Base-by-base conservation (phyloP, 1,140 invertebrate genomes). In the Drosophila kikkawai region DNA sequence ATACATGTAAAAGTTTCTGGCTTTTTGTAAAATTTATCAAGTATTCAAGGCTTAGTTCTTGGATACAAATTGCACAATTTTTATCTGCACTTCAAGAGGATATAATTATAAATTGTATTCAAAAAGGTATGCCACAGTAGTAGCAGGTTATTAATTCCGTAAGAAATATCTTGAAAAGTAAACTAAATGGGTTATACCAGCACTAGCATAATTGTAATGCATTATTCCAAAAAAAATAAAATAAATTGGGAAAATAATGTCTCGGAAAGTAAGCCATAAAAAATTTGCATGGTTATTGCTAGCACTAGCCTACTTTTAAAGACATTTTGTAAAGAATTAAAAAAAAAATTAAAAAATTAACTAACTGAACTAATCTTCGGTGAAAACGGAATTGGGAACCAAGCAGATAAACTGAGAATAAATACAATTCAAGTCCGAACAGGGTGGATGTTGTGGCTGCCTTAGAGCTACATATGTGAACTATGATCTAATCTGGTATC, bases 361-460 rank as follows among this genome's bases (percentile, higher is more conserved):
- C 22, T 2, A 22, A 22, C 22, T 22, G 22, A 22, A 22, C 22
- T 22, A 22, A 15, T 11, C 7, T 1, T 37, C 5, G 11, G 17
- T 0, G 2, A 8, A 19, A 36, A 55, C 2, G 36, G 36, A 56
- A 56, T 56, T 26, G 36, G 53, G 34, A 56, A 56, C 36, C 22
- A 2, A 61, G 32, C 41, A 15, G 8, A 36, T n/a, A 3, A 42
- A 45, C 19, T 39, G 51, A 29, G 66, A 77, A 85, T 80, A 79
- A 85, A 66, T 81, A 75, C 48, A 75, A 69, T 64, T 75, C 55
- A 68, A 55, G 65, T 56, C 34, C 39, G 32, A 47, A 53, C 29
- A 6, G 36, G 5, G 13, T 7, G 34, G 34, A 9, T 22, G 34
- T 8, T 34, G 17, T 59, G n/a, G 26, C 15, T 80, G 45, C 45